Evolutionary conservation across 2,113 vertebrate species (phyloP), one percentile per base, ranked within the genome.

Genomic region (Speoplatyrhinus poulsoni): DNA sequence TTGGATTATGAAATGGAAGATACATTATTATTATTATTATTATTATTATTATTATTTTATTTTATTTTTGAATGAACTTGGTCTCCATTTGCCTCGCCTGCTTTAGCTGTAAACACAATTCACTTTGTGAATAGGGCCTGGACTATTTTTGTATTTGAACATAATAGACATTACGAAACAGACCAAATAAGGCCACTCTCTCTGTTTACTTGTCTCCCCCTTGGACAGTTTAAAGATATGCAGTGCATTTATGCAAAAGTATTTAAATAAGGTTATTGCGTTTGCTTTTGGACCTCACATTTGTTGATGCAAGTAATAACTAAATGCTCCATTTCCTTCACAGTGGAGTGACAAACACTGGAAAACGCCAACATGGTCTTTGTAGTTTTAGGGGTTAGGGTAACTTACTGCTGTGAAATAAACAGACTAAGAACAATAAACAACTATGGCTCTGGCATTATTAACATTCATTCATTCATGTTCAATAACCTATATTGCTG

Each of bases 251-350:
- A 41, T 41, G 67, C 50, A 4, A 8, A 62, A 70, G n/a, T 64
- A 41, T 41, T 41, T 41, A 41, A 41, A 41, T 41, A 8, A 8
- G 36, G 36, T 41, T 41, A 41, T 41, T 41, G 7, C 36, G 54
- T 62, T 70, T 17, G 16, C 61, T 60, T 69, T 67, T 67, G 62
- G 49, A 59, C 71, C 65, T 73, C 63, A 73, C 62, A 54, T 60
- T 49, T 63, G 33, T 72, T 62, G 32, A 57, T 72, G 68, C 68
- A 73, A 76, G 56, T 79, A 81, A 87, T 73, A 82, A 78, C 62
- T 66, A 76, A 76, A 85, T 26, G 76, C 76, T 79, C 48, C 70
- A 81, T 85, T 83, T 85, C 65, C 62, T n/a, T 79, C 80, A 70
- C 71, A 61, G 73, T 57, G 73, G 72, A 49, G 75, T 60, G 72